Evolutionary conservation across 2,888 invertebrate genomes (phyloP).

Genomic region (Diarsia brunnea): DNA sequence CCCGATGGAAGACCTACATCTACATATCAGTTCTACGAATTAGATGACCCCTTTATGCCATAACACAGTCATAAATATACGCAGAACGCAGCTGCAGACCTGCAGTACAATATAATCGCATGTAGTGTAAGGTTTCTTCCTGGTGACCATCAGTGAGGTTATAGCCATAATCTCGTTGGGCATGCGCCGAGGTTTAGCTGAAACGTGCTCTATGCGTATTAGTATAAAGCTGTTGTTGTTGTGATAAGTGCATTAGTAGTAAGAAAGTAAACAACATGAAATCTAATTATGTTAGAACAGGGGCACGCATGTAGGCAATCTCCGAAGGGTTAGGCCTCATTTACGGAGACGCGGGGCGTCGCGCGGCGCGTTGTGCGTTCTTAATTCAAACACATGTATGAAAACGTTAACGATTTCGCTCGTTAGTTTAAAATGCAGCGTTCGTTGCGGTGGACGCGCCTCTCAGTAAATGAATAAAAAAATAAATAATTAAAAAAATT

Average conservation of each 20-base stretch:
- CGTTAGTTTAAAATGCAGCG: too few relatives aligned
- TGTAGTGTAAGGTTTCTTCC: constrained; percentile 46
- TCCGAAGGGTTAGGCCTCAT: too few relatives aligned
- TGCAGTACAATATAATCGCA: constrained; percentile 39
- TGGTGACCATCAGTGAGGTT: constrained; percentile 19
- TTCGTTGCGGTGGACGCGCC: too few relatives aligned
- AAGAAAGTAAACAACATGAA: not conserved
- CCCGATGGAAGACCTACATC: too few relatives aligned
- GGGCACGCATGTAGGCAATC: not conserved
- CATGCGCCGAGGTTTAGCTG: constrained; percentile 43
- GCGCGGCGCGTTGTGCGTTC: too few relatives aligned
- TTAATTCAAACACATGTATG: too few relatives aligned
- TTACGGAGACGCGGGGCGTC: too few relatives aligned
- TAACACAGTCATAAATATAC: too few relatives aligned
- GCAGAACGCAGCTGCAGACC: constrained; percentile 49
- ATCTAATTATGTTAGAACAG: not conserved
- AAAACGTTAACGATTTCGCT: too few relatives aligned
- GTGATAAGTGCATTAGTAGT: not conserved
- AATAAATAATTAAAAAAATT: too few relatives aligned
- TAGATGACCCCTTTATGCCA: not conserved
- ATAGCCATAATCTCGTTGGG: constrained; percentile 37
- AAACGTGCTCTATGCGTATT: constrained; percentile 35
- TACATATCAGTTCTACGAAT: not conserved
- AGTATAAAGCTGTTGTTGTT: constrained; percentile 8
- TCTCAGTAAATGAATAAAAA: too few relatives aligned